These are phyloP conservation scores for Athripsodes cinereus DNA, from an alignment of 2,888 invertebrate species.

Conservation along the genomic window DNA sequence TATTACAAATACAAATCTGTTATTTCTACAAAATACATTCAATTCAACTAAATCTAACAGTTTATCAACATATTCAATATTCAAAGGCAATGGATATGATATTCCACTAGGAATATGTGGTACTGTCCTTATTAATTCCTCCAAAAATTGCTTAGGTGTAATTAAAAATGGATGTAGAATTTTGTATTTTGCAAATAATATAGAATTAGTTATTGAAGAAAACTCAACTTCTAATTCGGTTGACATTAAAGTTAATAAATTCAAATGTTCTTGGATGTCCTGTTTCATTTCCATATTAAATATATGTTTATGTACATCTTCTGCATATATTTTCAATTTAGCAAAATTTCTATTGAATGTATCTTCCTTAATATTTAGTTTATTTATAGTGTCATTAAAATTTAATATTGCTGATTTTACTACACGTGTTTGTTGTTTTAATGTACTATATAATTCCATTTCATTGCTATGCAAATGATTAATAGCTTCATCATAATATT, in stretches of 20 bases:
- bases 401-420: slow-evolving; percentile 3
- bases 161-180: slow-evolving; percentile 7
- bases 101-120: slow-evolving; percentile 5
- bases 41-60: slow-evolving; percentile 1
- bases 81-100: slow-evolving; percentile 2
- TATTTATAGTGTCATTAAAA: slow-evolving; percentile 5
- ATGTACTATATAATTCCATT: slow-evolving; percentile 2
- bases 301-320: slow-evolving; percentile 4
- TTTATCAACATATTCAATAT: background rate
- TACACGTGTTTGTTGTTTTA: slow-evolving; percentile 4
- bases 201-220: background rate
- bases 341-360: slow-evolving; percentile 7
- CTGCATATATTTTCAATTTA: slow-evolving; percentile 1
- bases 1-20: slow-evolving; percentile 4
- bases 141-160: slow-evolving; percentile 1
- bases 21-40: background rate
- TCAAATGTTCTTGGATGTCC: slow-evolving; percentile 5
- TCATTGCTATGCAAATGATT: background rate
- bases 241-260: background rate
- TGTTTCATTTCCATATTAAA: slow-evolving; percentile 5
- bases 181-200: slow-evolving; percentile 1
- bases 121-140: slow-evolving; percentile 1
- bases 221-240: slow-evolving; percentile 4
- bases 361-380: background rate
- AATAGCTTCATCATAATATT: slow-evolving; percentile 1